Base-by-base conservation (phyloP, 2,888 invertebrate genomes). In the Meghimatium bilineatum region DNA sequence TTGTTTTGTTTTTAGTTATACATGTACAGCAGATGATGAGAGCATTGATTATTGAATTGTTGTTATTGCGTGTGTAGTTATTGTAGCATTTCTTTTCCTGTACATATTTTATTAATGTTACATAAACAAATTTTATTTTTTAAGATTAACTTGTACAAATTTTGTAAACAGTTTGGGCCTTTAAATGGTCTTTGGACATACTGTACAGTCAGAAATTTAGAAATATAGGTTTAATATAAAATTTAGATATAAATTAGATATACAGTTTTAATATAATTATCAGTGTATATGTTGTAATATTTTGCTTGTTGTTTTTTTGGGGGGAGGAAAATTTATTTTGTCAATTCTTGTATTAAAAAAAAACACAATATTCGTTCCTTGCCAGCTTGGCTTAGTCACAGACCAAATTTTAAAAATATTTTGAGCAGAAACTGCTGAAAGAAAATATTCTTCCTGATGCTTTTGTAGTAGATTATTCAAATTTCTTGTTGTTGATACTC, bases 391-490 rank as follows among this genome's bases (percentile, higher is more conserved):
- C 74, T 49, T 12, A 49, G 34, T 29, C 17, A 26, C 6, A 34
- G 67, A 34, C 32, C 20, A 17, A 34, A 20, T 56, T 56, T 56
- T 56, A 56, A 56, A 56, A 56, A 6, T 56, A 23, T 56, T 23
- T 17, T 74, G 74, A 52, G 52, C n/a, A 32, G 32, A 52, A 44
- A 74, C 74, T 74, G 74, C 74, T 74, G 74, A 32, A 32, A 32
- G 49, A 74, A 74, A 72, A 12, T 32, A 52, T 20, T 74, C 74
- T 74, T 74, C 74, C 74, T 52, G 10, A 20, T 74, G 32, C 52
- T 52, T 29, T 32, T 38, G 20, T 38, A 74, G 10, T 34, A 74
- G 29, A 52, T 23, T 74, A 52, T 52, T 52, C 52, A 74, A 52
- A 32, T 52, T 52, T 29, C 14, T 74, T 74, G 52, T 74, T 74